These are phyloP conservation scores for Lacerta bilineata DNA, from an alignment of 2,797 vertebrate species.

Conservation along the genomic window DNA sequence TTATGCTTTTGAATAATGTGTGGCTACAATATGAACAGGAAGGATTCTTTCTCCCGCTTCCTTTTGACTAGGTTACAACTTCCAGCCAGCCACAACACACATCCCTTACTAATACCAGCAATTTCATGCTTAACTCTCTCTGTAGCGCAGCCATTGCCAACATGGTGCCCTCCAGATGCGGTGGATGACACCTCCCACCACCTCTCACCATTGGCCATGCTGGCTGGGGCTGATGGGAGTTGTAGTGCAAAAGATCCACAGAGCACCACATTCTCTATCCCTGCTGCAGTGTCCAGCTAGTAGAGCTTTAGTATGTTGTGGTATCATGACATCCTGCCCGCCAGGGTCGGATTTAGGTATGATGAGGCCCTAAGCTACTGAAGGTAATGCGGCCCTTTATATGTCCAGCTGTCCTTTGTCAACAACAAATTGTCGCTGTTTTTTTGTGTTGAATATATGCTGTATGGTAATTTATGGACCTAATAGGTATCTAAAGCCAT, in stretches of 20 bases:
- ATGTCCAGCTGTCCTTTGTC: too few relatives aligned
- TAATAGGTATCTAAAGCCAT: too few relatives aligned
- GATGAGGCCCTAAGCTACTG: too few relatives aligned
- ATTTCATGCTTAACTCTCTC: neutral
- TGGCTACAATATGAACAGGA: conserved; percentile 17
- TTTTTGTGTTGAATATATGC: too few relatives aligned
- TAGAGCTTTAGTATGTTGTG: neutral
- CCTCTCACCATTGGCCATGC: neutral
- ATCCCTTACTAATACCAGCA: neutral
- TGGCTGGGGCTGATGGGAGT: neutral
- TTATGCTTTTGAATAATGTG: conserved; percentile 80
- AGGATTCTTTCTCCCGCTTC: conserved; percentile 44
- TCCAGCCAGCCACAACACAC: conserved; percentile 60
- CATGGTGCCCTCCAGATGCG: neutral
- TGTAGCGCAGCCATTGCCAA: neutral
- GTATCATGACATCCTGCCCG: neutral
- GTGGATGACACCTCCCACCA: neutral
- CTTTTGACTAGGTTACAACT: conserved; percentile 79
- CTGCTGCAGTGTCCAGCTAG: neutral
- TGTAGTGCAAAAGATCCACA: neutral
- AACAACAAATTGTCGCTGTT: too few relatives aligned
- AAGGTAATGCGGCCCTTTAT: too few relatives aligned
- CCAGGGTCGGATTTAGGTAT: too few relatives aligned
- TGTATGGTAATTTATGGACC: too few relatives aligned
- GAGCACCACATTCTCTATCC: too few relatives aligned